phyloP scores from a whole-genome alignment of 2,888 invertebrate genomes.

The Eupithecia insigniata region DNA sequence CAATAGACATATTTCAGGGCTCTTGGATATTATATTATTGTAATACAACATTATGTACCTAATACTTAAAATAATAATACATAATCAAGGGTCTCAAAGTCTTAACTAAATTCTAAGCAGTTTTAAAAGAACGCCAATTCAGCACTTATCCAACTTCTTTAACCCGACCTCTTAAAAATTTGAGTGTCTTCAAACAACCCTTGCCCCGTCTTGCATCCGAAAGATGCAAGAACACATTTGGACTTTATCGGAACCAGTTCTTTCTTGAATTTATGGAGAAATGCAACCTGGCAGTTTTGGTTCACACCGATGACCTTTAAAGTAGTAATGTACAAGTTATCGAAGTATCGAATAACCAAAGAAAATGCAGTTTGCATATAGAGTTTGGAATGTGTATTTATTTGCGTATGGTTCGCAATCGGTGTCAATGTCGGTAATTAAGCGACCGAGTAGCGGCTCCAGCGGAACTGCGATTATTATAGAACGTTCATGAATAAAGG shows the following conservation, averaged over 20 bases:
- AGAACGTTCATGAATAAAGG: conserved; percentile 5
- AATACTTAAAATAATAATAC: no score
- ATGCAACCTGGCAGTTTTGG: background rate
- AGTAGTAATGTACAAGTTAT: background rate
- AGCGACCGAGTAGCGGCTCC: conserved; percentile 27
- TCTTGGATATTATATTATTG: background rate
- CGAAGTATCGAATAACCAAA: conserved; percentile 4
- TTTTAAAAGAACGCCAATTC: background rate
- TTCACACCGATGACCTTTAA: background rate
- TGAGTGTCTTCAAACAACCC: background rate
- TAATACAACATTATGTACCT: no score
- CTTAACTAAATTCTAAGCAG: background rate
- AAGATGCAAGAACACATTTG: background rate
- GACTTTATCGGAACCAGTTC: background rate
- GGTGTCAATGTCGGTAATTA: conserved; percentile 37
- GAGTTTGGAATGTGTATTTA: conserved; percentile 14
- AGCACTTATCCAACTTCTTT: background rate
- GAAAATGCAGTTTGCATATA: conserved; percentile 8
- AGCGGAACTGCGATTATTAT: conserved; percentile 27
- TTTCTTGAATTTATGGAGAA: background rate
- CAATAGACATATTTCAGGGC: background rate
- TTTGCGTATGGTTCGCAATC: conserved; percentile 33
- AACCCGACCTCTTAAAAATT: background rate
- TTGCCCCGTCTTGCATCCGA: no score
- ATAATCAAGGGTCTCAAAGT: background rate